Evolutionary conservation across 2,113 vertebrate species (phyloP).

Genomic region (Gobiocypris rarus): DNA sequence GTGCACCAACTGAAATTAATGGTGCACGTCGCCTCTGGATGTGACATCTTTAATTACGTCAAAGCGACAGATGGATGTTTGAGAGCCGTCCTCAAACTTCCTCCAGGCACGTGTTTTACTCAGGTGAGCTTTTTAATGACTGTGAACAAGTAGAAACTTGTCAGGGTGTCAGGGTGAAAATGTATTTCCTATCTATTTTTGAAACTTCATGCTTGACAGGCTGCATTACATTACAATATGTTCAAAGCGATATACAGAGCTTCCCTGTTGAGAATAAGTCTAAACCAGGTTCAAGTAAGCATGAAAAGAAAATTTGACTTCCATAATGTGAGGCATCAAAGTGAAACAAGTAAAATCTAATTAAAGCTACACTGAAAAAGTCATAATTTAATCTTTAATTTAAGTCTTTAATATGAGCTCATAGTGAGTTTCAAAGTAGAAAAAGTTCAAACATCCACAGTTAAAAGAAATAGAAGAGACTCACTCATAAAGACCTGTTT

Average conservation of each 20-base stretch:
- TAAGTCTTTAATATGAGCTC: too few relatives aligned
- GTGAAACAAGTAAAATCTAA: not conserved
- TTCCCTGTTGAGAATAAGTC: not conserved
- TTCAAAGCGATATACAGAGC: not conserved
- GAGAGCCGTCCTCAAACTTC: slow-evolving; percentile 7
- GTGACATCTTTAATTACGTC: slow-evolving; percentile 53
- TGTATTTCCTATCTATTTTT: not conserved
- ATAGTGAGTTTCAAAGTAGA: too few relatives aligned
- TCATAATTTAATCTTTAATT: too few relatives aligned
- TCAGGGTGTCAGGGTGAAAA: not conserved
- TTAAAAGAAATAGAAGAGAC: too few relatives aligned
- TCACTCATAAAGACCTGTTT: too few relatives aligned
- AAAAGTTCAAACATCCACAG: too few relatives aligned
- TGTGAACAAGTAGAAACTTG: not conserved
- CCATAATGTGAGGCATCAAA: not conserved
- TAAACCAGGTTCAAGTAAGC: not conserved
- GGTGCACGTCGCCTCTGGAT: not conserved
- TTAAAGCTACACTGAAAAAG: too few relatives aligned
- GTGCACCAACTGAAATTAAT: slow-evolving; percentile 30
- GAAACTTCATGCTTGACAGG: not conserved
- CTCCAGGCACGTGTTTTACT: not conserved
- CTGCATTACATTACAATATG: not conserved
- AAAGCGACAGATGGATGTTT: slow-evolving; percentile 30
- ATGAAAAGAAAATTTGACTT: not conserved
- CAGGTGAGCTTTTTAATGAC: slow-evolving; percentile 45